Evolutionary conservation across 2,888 invertebrate genomes (phyloP), one percentile per base, ranked within the genome.

Genomic region (Ecliptopera silaceata): DNA sequence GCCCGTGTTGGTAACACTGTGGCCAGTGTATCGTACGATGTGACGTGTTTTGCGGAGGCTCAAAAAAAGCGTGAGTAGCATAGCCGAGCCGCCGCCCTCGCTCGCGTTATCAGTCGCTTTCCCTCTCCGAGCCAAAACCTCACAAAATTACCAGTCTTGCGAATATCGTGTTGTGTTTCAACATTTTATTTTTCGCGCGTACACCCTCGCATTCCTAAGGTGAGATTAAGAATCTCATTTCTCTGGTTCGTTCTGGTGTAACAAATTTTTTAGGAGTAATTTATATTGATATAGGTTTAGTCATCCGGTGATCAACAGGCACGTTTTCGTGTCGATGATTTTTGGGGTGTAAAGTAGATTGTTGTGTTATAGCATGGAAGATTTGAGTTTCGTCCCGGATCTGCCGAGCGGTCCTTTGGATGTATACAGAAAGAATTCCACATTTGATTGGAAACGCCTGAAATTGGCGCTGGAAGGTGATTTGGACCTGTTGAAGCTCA

Each of bases 361-460:
- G 10, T 17, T 43, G 32, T 53, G 71, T 78, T 82, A 70, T 71
- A 80, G 72, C 56, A 90, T 91, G 86, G 86, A 84, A 63, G 93
- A 93, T 69, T 88, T 93, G 65, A 92, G 93, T 77, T 93, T 95
- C 68, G 89, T 95, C 69, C 93, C 93, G 44, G 94, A 95, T 80
- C 84, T 95, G 58, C 94, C 95, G 13, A 92, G 88, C 43, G 96
- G 97, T 56, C 97, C 97, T 5, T 86, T 98, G 65, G 96, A 96
- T 76, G 84, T 74, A 0, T 98, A 96, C 80, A 94, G 98, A 66
- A 95, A 94, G 66, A 93, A 92, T 64, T 95, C 97, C 1, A 94
- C 95, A 12, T 98, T 98, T 74, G 93, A 97, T 78, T 98, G 97
- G 97, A 97, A 97, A 83, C 92, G 93, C 61, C 92, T 98, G 82